phyloP scores from a whole-genome alignment of 2,797 vertebrate genomes.

The Hydrophis major region DNA sequence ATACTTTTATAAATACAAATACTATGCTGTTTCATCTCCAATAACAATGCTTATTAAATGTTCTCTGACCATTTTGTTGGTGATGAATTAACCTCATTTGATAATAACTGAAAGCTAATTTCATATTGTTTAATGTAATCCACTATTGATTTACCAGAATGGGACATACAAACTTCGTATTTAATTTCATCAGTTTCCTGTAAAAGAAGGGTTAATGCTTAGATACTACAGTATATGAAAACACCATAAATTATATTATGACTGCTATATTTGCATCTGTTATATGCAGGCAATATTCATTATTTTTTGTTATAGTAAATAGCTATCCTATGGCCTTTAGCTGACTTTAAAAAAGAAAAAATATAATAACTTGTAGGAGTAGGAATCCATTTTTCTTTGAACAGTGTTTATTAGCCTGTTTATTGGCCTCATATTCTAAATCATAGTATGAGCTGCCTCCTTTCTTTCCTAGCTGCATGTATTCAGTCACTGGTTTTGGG shows the following conservation, averaged over 20 bases:
- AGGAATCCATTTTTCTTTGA: background rate
- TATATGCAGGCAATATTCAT: background rate
- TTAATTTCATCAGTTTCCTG: background rate
- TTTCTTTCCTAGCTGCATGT: background rate
- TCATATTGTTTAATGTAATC: background rate
- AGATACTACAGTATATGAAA: background rate
- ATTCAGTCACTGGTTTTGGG: background rate
- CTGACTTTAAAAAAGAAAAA: background rate
- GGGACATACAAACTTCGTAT: background rate
- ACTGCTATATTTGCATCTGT: background rate
- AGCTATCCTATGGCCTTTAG: background rate
- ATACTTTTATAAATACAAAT: background rate
- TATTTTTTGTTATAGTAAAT: background rate
- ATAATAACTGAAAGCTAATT: background rate
- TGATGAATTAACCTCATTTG: background rate
- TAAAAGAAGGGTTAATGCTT: background rate
- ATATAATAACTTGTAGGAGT: background rate
- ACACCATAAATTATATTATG: background rate
- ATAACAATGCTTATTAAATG: background rate
- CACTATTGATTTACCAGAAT: background rate
- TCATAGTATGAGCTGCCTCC: background rate
- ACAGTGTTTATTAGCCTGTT: background rate
- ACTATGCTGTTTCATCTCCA: background rate
- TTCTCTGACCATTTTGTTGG: background rate
- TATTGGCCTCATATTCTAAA: background rate